These are phyloP conservation scores for Minunthozetes semirufus DNA, from an alignment of 2,888 invertebrate genomes.

Conservation along the genomic window DNA sequence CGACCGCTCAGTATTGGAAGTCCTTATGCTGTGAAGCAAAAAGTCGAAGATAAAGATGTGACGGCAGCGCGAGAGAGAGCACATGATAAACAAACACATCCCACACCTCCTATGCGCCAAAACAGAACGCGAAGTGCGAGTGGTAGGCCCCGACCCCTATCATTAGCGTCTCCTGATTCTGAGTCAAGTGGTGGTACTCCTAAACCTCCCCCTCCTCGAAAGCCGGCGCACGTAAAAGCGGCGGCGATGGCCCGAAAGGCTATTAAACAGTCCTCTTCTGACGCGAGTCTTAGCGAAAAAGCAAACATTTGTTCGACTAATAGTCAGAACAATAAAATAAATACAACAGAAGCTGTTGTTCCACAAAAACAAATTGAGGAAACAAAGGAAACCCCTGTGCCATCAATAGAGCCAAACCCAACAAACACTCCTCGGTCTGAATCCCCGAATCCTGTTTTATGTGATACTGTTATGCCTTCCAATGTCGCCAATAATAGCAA, in stretches of 20 bases:
- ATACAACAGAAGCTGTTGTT: constrained; percentile 39
- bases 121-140: constrained; percentile 32
- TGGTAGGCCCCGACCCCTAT: constrained; percentile 7
- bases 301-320: constrained; percentile 39
- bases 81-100: neutral
- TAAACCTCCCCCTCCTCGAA: constrained; percentile 36
- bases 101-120: neutral
- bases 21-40: constrained; percentile 52
- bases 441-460: constrained; percentile 53
- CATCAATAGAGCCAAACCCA: neutral
- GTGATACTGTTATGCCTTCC: constrained; percentile 34
- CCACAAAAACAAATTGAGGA: neutral
- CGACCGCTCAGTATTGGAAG: constrained; percentile 75
- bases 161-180: neutral
- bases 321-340: constrained; percentile 48
- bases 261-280: constrained; percentile 24
- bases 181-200: neutral
- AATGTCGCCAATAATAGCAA: constrained; percentile 48
- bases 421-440: constrained; percentile 52
- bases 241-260: constrained; percentile 35
- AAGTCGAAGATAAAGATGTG: constrained; percentile 2
- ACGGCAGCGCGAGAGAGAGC: neutral
- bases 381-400: neutral
- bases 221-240: constrained; percentile 36
- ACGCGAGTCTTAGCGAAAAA: neutral